Evolutionary conservation across 2,797 vertebrate species (phyloP).

Genomic region (Enteromius mattozi): DNA sequence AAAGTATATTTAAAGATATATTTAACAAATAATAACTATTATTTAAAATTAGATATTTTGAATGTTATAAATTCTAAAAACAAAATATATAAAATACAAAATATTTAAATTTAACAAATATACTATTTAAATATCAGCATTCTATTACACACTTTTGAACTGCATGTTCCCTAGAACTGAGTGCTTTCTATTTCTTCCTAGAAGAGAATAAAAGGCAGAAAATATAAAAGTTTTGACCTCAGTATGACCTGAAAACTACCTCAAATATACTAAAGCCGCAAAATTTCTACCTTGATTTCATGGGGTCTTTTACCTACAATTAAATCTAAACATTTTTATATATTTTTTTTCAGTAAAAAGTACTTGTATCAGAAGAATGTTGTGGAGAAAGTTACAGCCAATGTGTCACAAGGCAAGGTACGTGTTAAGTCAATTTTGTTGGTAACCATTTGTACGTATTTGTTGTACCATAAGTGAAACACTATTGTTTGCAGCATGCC

Average conservation of each 20-base stretch:
- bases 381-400: conserved; percentile 95
- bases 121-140: neutral
- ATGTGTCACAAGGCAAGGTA: conserved; percentile 96
- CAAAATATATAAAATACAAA: no score
- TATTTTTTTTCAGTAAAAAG: conserved; percentile 86
- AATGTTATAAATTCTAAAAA: no score
- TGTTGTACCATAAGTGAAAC: neutral
- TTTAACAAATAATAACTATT: no score
- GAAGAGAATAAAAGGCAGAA: neutral
- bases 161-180: neutral
- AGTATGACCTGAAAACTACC: neutral
- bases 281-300: neutral
- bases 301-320: neutral
- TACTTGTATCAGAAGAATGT: conserved; percentile 98
- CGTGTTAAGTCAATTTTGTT: conserved; percentile 38
- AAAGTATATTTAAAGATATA: no score
- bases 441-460: neutral
- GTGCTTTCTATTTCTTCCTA: neutral
- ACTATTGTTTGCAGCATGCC: conserved; percentile 81
- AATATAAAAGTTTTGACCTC: neutral
- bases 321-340: neutral
- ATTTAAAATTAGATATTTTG: no score
- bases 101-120: neutral
- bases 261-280: neutral
- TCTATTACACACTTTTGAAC: neutral